Conservation (phyloP, 2,113 vertebrate genomes). For the Oenanthe melanoleuca region DNA sequence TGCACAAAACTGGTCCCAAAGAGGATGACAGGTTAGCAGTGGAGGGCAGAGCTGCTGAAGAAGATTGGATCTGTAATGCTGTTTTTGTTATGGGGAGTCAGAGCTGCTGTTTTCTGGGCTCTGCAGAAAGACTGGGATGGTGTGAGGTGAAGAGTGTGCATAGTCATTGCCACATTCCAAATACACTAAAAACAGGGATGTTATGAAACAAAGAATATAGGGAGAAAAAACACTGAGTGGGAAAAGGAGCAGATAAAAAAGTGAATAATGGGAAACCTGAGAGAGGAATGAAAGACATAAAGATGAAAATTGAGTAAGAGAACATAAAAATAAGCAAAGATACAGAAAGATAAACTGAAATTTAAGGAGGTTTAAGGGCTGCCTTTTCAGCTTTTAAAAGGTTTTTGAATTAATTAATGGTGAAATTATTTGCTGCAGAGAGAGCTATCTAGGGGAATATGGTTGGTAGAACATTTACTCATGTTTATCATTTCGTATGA, state of each 20-base stretch:
- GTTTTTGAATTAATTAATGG: neutral
- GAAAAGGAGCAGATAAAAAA: neutral
- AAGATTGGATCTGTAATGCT: neutral
- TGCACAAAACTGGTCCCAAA: neutral
- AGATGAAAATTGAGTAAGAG: neutral
- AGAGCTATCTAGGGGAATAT: neutral
- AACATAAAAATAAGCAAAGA: neutral
- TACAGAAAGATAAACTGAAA: neutral
- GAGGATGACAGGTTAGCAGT: neutral
- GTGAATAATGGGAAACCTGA: neutral
- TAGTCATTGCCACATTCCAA: neutral
- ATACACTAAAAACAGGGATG: neutral
- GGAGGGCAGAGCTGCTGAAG: neutral
- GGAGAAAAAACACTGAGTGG: neutral
- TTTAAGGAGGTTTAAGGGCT: neutral
- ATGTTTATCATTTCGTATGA: neutral
- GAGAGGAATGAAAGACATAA: neutral
- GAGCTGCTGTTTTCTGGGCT: neutral
- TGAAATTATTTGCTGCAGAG: neutral
- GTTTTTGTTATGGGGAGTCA: neutral
- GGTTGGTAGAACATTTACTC: neutral
- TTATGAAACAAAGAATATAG: neutral
- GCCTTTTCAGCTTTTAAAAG: neutral
- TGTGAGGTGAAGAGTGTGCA: accelerated
- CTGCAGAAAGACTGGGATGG: neutral